Evolutionary conservation across 2,888 invertebrate genomes (phyloP).

Genomic region (Oscheius onirici): DNA sequence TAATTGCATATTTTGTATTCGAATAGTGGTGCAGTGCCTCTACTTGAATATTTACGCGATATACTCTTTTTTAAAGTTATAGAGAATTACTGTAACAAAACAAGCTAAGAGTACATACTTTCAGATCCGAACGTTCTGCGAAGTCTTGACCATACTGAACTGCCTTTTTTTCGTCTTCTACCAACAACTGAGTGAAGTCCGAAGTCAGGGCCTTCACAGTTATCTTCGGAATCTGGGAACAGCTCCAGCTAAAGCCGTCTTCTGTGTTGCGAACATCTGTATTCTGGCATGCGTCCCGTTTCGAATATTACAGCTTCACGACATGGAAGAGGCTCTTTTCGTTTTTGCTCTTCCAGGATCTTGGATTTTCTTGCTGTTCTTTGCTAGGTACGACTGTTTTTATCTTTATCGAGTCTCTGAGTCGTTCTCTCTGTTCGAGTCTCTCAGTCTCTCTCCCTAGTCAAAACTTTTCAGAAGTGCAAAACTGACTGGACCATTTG

Average conservation of each 20-base stretch:
- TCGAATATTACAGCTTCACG: conserved; percentile 71
- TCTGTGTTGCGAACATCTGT: conserved; percentile 88
- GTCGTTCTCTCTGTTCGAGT: no score
- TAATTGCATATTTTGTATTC: no score
- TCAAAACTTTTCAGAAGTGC: conserved; percentile 62
- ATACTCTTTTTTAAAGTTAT: no score
- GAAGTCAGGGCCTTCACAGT: conserved; percentile 88
- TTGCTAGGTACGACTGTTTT: conserved; percentile 83
- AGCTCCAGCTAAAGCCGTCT: conserved; percentile 93
- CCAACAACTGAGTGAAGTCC: conserved; percentile 92
- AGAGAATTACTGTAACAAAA: no score
- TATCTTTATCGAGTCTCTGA: no score
- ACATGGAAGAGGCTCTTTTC: conserved; percentile 89
- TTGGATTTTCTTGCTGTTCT: conserved; percentile 98
- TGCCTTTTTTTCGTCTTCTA: conserved; percentile 88
- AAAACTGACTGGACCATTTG: conserved; percentile 91
- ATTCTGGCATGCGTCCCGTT: conserved; percentile 74
- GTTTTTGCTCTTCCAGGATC: conserved; percentile 92
- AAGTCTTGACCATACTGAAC: conserved; percentile 85
- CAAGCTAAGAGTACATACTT: no score
- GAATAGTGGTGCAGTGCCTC: no score
- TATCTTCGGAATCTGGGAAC: conserved; percentile 90
- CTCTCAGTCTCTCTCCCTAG: no score
- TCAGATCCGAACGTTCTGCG: conserved; percentile 80
- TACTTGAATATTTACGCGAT: no score